phyloP scores from a whole-genome alignment of 2,888 invertebrate species.

The Limenitis camilla region DNA sequence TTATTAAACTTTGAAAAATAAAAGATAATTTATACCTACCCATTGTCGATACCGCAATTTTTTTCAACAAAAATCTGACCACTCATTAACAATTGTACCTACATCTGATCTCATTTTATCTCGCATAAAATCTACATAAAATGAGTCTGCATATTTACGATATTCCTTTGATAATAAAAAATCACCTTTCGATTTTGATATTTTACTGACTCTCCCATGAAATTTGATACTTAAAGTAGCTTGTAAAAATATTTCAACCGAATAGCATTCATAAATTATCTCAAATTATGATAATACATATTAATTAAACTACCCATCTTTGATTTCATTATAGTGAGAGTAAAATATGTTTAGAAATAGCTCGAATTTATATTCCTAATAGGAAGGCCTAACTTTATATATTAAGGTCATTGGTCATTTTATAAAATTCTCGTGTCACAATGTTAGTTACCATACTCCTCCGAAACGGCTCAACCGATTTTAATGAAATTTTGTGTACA shows the following conservation, averaged over 20 bases:
- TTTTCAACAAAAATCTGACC: not conserved
- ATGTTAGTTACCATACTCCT: no score
- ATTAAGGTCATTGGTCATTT: no score
- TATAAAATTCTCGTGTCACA: no score
- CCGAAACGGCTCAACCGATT: no score
- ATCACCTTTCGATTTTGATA: constrained; percentile 2
- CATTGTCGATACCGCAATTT: no score
- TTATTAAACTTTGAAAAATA: no score
- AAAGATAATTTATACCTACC: no score
- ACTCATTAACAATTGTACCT: not conserved
- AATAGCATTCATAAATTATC: constrained; percentile 3
- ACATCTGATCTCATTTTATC: not conserved
- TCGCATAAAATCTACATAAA: constrained; percentile 9
- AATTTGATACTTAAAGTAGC: constrained; percentile 3
- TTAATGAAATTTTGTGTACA: no score
- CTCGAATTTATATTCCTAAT: no score
- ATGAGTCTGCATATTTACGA: constrained; percentile 11
- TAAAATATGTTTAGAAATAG: not conserved
- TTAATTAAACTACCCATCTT: not conserved
- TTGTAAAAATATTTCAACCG: not conserved
- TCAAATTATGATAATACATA: not conserved
- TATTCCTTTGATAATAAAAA: constrained; percentile 3
- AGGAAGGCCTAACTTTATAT: no score
- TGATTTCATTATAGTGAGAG: not conserved
- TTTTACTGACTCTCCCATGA: constrained; percentile 7